Evolutionary conservation across 2,797 vertebrate genomes (phyloP).

Genomic region (Gallinago nigripennis): DNA sequence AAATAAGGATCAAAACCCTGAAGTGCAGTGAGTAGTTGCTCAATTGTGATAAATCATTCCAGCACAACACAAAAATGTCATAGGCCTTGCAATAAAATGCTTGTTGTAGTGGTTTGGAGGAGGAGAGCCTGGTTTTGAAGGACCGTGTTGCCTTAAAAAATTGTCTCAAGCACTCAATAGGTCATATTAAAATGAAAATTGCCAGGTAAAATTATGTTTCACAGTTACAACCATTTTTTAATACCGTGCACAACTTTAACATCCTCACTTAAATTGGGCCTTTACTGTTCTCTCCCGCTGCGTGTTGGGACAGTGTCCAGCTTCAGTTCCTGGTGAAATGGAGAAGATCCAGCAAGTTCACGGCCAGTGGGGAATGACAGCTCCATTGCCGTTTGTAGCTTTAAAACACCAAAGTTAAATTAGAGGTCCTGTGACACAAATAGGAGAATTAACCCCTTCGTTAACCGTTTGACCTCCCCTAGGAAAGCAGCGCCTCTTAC

Average conservation of each 20-base stretch:
- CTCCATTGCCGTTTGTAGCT: not conserved
- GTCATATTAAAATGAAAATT: not conserved
- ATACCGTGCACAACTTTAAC: not conserved
- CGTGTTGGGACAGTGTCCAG: not conserved
- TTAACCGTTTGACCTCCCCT: not conserved
- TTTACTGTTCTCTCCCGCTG: not conserved
- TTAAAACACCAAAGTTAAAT: not conserved
- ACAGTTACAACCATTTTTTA: not conserved
- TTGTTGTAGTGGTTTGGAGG: not conserved
- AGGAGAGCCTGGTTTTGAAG: not conserved
- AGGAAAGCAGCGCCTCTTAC: not conserved
- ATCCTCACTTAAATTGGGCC: not conserved
- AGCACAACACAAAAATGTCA: not conserved
- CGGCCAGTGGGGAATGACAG: not conserved
- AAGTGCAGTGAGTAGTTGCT: not conserved
- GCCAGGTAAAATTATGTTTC: not conserved
- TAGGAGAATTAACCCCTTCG: not conserved
- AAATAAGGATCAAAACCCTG: slow-evolving; percentile 9
- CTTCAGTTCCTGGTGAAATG: not conserved
- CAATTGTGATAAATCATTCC: not conserved
- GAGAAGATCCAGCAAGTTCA: not conserved
- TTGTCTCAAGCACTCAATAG: not conserved
- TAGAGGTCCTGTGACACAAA: not conserved
- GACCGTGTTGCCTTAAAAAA: not conserved
- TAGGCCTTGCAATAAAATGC: not conserved